Evolutionary conservation across 2,113 vertebrate genomes (phyloP), one percentile per base, ranked within the genome.

Genomic region (Prinia subflava): DNA sequence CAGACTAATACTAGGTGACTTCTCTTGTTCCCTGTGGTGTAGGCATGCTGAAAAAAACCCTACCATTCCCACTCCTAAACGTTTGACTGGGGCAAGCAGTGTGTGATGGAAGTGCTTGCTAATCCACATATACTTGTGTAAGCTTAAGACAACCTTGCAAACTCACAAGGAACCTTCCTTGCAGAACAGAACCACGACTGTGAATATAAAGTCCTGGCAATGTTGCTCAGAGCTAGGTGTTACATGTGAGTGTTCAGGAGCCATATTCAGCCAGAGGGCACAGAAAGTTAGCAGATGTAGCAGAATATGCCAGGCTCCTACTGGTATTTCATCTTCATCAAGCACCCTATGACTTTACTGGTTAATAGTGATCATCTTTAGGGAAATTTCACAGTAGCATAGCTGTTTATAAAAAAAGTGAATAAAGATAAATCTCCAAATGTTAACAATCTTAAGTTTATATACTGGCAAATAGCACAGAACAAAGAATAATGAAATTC

Each of bases 151-250:
- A 84, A 63, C 4, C 13, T 47, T 33, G 15, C 27, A 79, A 92
- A 52, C 22, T 37, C 23, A 41, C 28, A 65, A 60, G n/a, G 33
- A 88, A 31, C 10, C 5, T 27, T 68, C 49, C 23, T 52, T 76
- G 37, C 20, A 57, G 41, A 64, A 63, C 0, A 0, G 30, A 30
- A 63, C 20, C 17, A 28, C 2, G 20, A 53, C 33, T 75, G 15
- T n/a, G 65, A 84, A 67, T 15, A 55, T 24, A 4, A 87, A 71
- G 35, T 27, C 28, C 42, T 11, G 22, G 33, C n/a, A 42, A 42
- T 1, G 24, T 4, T 65, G 47, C 42, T 79, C 44, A 88, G 59
- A 13, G 47, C 27, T 4, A 35, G 19, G 60, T 49, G 25, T 31
- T 63, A 33, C 49, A 31, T 8, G 10, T 18, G 39, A 69, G 17